Base-by-base conservation (phyloP, 1,140 invertebrate genomes). In the Bombus huntii region DNA sequence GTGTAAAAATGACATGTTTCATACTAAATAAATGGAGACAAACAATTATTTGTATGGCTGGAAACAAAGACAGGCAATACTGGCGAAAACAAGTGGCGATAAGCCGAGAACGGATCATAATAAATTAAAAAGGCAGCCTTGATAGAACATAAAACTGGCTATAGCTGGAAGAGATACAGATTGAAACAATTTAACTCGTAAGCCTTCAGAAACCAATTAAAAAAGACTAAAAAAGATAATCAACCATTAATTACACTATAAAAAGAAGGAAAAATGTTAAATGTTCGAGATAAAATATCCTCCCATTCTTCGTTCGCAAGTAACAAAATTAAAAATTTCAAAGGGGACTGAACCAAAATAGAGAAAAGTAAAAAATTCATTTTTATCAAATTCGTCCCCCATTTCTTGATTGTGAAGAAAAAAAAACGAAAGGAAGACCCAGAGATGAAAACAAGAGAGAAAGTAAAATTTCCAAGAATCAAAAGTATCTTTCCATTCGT, bases 331-430 rank as follows among this genome's bases (percentile, higher is more conserved):
- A n/a, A 62, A 62, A n/a, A 5, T 62, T n/a, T n/a, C 10, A 13
- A 62, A 62, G 0, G 1, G 2, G 28, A 0, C 3, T 4, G 0
- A 62, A 28, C 3, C 28, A n/a, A 62, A 62, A 62, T 12, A 62
- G 25, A n/a, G 5, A 2, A 18, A 15, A 0, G 0, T 8, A 31
- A 6, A 15, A n/a, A 18, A 31, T 31, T 53, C 6, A 2, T 31
- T 9, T 18, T 31, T 13, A 18, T 31, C n/a, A 31, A 66, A 31
- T 66, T 34, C 4, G 1, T 3, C 5, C 2, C 0, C 28, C 12
- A 1, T n/a, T n/a, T 62, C 10, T n/a, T 3, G 10, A 12, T 62
- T 13, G 12, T n/a, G 59, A 62, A 5, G 25, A 5, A 13, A 5
- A 59, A 65, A 65, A 5, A 5, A 8, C 15, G 8, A 31, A 15